Evolutionary conservation across 2,888 invertebrate species (phyloP).

Genomic region (Flexamia atlantica): DNA sequence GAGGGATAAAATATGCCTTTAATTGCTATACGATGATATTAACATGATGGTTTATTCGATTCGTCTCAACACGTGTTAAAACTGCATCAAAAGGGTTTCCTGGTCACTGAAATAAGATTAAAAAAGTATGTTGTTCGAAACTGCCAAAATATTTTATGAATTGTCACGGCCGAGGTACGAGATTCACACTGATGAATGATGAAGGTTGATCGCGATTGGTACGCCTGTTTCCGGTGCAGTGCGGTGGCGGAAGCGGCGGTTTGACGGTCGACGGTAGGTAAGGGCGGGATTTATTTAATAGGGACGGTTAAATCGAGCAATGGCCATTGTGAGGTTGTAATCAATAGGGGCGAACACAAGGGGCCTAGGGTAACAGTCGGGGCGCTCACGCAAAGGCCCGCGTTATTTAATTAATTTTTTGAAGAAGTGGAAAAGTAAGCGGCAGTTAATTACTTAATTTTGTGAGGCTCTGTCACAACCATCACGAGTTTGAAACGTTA

Average conservation of each 20-base stretch:
- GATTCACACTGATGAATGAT: constrained; percentile 10
- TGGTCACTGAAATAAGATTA: too few species aligned
- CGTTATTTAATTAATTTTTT: too few species aligned
- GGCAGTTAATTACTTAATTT: too few species aligned
- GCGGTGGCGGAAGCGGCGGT: constrained; percentile 32
- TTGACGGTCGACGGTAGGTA: constrained; percentile 7
- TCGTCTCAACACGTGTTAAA: too few species aligned
- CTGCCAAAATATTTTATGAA: neutral
- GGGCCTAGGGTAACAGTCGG: neutral
- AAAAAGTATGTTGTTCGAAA: too few species aligned
- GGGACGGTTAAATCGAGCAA: constrained; percentile 23
- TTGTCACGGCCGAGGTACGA: neutral
- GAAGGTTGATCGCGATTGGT: constrained; percentile 2
- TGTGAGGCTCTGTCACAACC: too few species aligned
- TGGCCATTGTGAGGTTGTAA: neutral
- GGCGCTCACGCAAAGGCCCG: neutral
- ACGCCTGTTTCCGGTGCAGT: constrained; percentile 31
- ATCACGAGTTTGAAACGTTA: too few species aligned
- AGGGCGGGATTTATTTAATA: constrained; percentile 41
- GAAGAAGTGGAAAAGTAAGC: too few species aligned
- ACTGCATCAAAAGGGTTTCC: too few species aligned
- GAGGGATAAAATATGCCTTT: too few species aligned
- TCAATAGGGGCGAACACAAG: neutral
- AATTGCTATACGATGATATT: too few species aligned
- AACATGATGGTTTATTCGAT: too few species aligned